Evolutionary conservation across 23 tunicate species (phyloP).

Genomic region (Botrylloides violaceus): DNA sequence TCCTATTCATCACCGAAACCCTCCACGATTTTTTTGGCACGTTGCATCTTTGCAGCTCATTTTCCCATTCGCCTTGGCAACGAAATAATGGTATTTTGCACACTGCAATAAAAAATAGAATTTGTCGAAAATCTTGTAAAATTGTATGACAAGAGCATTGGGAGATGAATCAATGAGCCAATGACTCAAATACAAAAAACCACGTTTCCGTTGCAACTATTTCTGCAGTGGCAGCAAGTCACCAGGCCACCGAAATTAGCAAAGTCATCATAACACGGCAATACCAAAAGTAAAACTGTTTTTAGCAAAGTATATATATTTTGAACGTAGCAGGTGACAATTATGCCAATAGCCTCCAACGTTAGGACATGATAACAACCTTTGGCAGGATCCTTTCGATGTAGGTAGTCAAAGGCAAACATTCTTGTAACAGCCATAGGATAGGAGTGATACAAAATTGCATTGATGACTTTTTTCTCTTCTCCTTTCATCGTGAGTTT

Average conservation of each 20-base stretch:
- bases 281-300: not conserved
- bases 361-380: not conserved
- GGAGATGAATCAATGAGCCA: too few relatives aligned
- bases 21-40: conserved; percentile 34
- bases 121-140: too few relatives aligned
- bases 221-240: too few relatives aligned
- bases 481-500: conserved; percentile 60
- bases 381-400: not conserved
- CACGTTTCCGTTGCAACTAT: too few relatives aligned
- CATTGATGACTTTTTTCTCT: conserved; percentile 37
- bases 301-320: not conserved
- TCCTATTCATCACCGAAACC: conserved; percentile 34
- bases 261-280: too few relatives aligned
- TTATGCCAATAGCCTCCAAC: too few relatives aligned
- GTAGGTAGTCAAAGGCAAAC: conserved; percentile 51
- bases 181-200: too few relatives aligned
- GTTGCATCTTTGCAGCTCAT: conserved; percentile 17
- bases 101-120: conserved; percentile 5
- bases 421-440: conserved; percentile 32
- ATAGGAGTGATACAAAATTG: conserved; percentile 65
- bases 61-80: conserved; percentile 32
- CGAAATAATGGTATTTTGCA: conserved; percentile 34
- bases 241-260: too few relatives aligned
- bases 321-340: not conserved
- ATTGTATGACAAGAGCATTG: too few relatives aligned